Conservation (phyloP, 2,888 invertebrate species). For the Keiferia lycopersicella region DNA sequence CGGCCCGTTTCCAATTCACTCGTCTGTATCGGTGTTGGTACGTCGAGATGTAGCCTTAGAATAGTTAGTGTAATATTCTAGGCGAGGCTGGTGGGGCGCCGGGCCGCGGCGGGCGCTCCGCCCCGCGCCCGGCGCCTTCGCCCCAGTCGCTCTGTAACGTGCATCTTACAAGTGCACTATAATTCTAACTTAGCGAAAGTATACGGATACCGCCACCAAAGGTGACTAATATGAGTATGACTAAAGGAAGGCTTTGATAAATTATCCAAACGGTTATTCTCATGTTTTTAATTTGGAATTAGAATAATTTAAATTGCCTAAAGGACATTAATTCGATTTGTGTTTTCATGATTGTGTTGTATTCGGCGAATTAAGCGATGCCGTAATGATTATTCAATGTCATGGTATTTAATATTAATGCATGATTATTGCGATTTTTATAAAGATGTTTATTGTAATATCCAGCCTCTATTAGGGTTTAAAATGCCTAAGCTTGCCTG, state of each 20-base stretch:
- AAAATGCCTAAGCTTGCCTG: slow-evolving; percentile 75
- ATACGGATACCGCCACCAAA: slow-evolving; percentile 70
- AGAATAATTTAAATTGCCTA: slow-evolving; percentile 49
- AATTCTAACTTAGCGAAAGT: slow-evolving; percentile 68
- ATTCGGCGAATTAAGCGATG: slow-evolving; percentile 35
- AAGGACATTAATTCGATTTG: slow-evolving; percentile 49
- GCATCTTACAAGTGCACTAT: slow-evolving; percentile 59
- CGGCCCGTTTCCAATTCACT: slow-evolving; percentile 48
- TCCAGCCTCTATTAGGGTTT: slow-evolving; percentile 40
- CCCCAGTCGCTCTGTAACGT: slow-evolving; percentile 49
- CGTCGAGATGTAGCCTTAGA: slow-evolving; percentile 29
- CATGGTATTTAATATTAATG: slow-evolving; percentile 53
- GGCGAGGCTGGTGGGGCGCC: slow-evolving; percentile 29
- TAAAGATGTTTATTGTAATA: slow-evolving; percentile 32
- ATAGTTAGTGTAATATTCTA: slow-evolving; percentile 22
- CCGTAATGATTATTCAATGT: slow-evolving; percentile 55
- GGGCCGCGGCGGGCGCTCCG: slow-evolving; percentile 23
- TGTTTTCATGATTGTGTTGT: slow-evolving; percentile 52
- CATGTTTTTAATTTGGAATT: slow-evolving; percentile 40
- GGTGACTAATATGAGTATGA: slow-evolving; percentile 56
- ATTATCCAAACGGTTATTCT: slow-evolving; percentile 37
- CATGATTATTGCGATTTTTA: slow-evolving; percentile 25
- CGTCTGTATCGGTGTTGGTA: slow-evolving; percentile 39
- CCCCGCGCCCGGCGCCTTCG: slow-evolving; percentile 32
- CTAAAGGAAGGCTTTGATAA: slow-evolving; percentile 51